phyloP scores from a whole-genome alignment of 2,888 invertebrate species.

The Abrostola tripartita region DNA sequence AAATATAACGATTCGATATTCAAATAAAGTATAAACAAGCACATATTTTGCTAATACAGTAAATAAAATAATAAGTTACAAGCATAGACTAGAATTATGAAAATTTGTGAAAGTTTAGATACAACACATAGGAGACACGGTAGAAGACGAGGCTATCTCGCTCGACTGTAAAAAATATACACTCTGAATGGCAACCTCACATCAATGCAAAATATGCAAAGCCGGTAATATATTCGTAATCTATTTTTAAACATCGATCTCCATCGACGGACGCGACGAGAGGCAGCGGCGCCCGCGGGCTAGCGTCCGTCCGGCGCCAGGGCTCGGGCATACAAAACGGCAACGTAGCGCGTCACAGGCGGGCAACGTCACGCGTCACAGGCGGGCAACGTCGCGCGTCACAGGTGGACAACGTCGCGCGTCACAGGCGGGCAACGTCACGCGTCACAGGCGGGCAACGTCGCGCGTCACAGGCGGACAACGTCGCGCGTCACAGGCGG shows the following conservation, averaged over 20 bases:
- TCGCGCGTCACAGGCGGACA: conserved; percentile 75
- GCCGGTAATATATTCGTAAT: conserved; percentile 51
- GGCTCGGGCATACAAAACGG: conserved; percentile 27
- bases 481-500: conserved; percentile 63
- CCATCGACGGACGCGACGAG: conserved; percentile 29
- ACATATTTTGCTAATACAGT: conserved; percentile 62
- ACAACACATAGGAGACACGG: conserved; percentile 64
- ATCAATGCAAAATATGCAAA: conserved; percentile 50
- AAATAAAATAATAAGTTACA: conserved; percentile 74
- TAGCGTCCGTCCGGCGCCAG: conserved; percentile 28
- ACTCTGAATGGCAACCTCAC: conserved; percentile 72
- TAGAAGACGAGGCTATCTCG: conserved; percentile 64
- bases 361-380: not conserved
- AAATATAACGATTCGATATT: conserved; percentile 64
- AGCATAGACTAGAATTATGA: conserved; percentile 82
- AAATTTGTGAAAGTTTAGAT: conserved; percentile 74
- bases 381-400: conserved; percentile 2
- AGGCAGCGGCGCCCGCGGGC: conserved; percentile 21
- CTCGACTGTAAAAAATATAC: conserved; percentile 68
- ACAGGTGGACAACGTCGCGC: conserved; percentile 14
- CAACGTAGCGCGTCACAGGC: not conserved
- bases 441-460: conserved; percentile 75
- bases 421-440: conserved; percentile 74
- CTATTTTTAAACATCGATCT: conserved; percentile 41
- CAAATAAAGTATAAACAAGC: conserved; percentile 63